Conservation (phyloP, 2,797 vertebrate species). For the Pseudochaenichthys georgianus region DNA sequence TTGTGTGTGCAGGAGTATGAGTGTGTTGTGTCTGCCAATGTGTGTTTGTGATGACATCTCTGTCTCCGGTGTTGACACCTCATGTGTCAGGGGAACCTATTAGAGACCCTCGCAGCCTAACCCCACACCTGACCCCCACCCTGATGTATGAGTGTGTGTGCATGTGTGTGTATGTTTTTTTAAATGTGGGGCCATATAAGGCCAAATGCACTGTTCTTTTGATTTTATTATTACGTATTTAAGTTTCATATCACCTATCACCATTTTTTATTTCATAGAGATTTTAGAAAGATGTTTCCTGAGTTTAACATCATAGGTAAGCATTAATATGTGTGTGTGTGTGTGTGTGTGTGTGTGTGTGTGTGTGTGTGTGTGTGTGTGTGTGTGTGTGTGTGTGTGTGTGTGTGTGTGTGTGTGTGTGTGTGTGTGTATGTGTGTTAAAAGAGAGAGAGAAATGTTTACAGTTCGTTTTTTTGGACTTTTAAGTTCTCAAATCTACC, state of each 20-base stretch:
- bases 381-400: neutral
- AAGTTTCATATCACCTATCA: neutral
- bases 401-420: neutral
- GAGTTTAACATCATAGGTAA: neutral
- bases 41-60: conserved; percentile 80
- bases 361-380: neutral
- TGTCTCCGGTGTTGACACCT: conserved; percentile 82
- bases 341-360: neutral
- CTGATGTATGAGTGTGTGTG: conserved; percentile 46
- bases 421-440: neutral
- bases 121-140: conserved; percentile 79
- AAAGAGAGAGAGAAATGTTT: neutral
- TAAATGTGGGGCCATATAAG: neutral
- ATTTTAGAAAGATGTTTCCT: neutral
- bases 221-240: neutral
- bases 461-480: neutral
- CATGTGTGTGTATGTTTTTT: conserved; percentile 23
- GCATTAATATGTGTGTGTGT: neutral
- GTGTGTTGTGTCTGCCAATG: conserved; percentile 18
- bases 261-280: neutral
- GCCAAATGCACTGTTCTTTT: conserved; percentile 6
- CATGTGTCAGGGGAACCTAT: conserved; percentile 89
- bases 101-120: conserved; percentile 85
- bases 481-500: neutral
- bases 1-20: neutral